phyloP scores from a whole-genome alignment of 2,888 invertebrate species.

The Sesia apiformis region DNA sequence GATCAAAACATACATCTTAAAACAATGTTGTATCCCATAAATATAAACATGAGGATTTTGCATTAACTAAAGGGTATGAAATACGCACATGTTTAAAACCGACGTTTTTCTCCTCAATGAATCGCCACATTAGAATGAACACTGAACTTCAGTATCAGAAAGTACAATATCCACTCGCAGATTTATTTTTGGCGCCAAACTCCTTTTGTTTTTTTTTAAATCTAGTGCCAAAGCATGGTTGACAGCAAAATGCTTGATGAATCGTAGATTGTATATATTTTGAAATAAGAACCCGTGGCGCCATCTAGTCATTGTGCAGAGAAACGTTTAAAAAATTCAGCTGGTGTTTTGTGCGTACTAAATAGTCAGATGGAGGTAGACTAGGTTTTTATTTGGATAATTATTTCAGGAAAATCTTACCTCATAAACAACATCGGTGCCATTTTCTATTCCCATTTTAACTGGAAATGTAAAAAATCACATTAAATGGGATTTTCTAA shows the following conservation, averaged over 20 bases:
- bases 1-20: too few relatives aligned
- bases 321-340: too few relatives aligned
- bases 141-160: background rate
- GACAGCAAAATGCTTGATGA: background rate
- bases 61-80: background rate
- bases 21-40: too few relatives aligned
- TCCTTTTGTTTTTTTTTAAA: constrained; percentile 5
- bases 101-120: constrained; percentile 23
- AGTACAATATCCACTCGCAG: background rate
- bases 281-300: background rate
- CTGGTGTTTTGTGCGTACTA: too few relatives aligned
- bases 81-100: constrained; percentile 22
- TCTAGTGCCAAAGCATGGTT: constrained; percentile 6
- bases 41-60: too few relatives aligned
- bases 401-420: constrained; percentile 1
- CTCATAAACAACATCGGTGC: constrained; percentile 9
- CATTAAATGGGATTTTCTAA: too few relatives aligned
- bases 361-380: too few relatives aligned
- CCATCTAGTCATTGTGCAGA: background rate
- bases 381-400: too few relatives aligned
- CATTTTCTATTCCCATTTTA: constrained; percentile 25
- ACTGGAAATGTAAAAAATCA: constrained; percentile 14
- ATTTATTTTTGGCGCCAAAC: constrained; percentile 14
- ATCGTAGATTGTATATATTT: too few relatives aligned
- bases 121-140: constrained; percentile 11